Percentiles rank a stretch among this genome's conserved stretches.
Evolutionary conservation across 2,888 invertebrate species (phyloP).

Genomic region (Drosophila trichaetosa): DNA sequence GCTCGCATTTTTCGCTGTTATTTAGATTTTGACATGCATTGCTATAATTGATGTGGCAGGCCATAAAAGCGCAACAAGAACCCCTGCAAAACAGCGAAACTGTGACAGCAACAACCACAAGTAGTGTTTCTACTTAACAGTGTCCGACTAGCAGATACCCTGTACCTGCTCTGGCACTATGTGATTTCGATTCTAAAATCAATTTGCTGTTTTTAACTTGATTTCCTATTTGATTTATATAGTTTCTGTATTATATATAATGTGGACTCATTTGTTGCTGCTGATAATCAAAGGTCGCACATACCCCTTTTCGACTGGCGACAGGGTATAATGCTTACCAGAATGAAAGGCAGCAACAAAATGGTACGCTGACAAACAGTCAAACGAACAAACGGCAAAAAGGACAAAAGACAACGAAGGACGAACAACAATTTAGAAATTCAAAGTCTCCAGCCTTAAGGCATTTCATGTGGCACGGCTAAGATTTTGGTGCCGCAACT

Average conservation of each 20-base stretch:
- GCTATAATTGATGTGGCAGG: constrained; percentile 58
- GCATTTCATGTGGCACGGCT: constrained; percentile 73
- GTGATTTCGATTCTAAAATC: background rate
- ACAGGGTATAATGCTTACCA: background rate
- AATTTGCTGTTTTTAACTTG: background rate
- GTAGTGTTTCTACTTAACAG: background rate
- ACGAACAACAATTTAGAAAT: constrained; percentile 63
- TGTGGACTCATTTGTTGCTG: too few species aligned
- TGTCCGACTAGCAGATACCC: background rate
- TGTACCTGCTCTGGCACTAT: background rate
- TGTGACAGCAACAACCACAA: constrained; percentile 25
- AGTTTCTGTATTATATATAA: background rate
- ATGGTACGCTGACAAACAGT: constrained; percentile 4
- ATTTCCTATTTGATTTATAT: background rate
- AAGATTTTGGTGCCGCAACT: constrained; percentile 69
- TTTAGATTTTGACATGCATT: constrained; percentile 50
- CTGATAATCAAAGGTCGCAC: background rate
- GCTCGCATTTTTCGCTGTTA: constrained; percentile 37
- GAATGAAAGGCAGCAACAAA: constrained; percentile 8
- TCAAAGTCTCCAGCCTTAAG: constrained; percentile 44
- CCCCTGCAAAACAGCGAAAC: constrained; percentile 19
- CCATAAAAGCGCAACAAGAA: constrained; percentile 62
- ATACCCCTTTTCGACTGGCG: background rate
- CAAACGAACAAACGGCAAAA: constrained; percentile 7
- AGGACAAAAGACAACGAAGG: constrained; percentile 54